Evolutionary conservation across 2,113 vertebrate species (phyloP).

Genomic region (Pagrus major): DNA sequence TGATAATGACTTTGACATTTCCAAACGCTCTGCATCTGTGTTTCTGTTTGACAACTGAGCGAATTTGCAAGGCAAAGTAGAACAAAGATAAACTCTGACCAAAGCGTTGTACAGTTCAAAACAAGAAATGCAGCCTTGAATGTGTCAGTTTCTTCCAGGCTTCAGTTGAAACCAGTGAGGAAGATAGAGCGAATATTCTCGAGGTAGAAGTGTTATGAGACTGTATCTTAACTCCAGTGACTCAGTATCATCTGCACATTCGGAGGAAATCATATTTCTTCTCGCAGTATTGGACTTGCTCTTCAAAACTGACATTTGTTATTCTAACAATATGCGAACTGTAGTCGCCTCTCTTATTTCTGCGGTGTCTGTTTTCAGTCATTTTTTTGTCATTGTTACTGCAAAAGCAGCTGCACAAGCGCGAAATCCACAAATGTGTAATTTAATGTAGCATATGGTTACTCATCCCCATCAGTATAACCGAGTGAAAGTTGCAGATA

Average conservation of each 20-base stretch:
- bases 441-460: constrained; percentile 36
- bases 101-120: not conserved
- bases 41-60: constrained; percentile 10
- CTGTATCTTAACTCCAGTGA: not conserved
- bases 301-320: not conserved
- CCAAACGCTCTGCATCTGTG: not conserved
- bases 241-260: not conserved
- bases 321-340: not conserved
- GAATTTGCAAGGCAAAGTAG: not conserved
- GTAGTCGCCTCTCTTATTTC: too few species aligned
- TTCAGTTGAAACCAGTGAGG: not conserved
- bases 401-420: not conserved
- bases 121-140: not conserved
- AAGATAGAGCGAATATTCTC: not conserved
- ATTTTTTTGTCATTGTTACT: not conserved
- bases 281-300: not conserved
- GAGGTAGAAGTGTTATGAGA: not conserved
- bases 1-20: not conserved
- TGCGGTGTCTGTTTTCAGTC: not conserved
- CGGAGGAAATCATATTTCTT: not conserved
- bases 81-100: not conserved
- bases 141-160: not conserved
- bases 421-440: not conserved
- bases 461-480: too few species aligned
- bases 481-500: constrained; percentile 3